A percentile compares a stretch with the other conserved stretches of the same genome.
Evolutionary conservation across 2,797 vertebrate genomes (phyloP).

Genomic region (Alfaro cultratus): DNA sequence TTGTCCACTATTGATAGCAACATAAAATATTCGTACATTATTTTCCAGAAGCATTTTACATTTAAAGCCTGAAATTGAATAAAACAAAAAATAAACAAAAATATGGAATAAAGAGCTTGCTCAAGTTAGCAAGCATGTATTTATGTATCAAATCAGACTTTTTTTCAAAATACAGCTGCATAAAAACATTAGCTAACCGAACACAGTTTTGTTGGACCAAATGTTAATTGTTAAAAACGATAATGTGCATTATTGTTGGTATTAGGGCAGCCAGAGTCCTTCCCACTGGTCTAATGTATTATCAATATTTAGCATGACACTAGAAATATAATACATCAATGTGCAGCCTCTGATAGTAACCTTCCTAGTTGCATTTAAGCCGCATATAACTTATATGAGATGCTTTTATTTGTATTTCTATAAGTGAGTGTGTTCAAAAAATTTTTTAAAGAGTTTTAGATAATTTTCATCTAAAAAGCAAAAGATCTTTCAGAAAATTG

Average conservation of each 20-base stretch:
- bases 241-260: neutral
- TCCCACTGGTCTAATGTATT: neutral
- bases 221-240: neutral
- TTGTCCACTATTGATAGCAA: neutral
- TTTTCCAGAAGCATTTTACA: neutral
- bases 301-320: neutral
- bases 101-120: neutral
- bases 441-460: neutral
- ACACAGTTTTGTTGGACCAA: neutral
- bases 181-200: neutral
- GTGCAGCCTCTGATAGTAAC: neutral
- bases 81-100: neutral
- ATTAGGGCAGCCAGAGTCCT: neutral
- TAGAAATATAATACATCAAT: neutral
- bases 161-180: neutral
- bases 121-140: neutral
- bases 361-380: neutral
- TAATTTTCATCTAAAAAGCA: neutral
- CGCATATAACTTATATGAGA: neutral
- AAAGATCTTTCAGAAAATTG: neutral
- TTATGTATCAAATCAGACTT: neutral
- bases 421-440: neutral
- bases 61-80: neutral
- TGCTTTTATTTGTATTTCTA: neutral
- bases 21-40: neutral